Base-by-base conservation (phyloP, 2,888 invertebrate genomes). In the Perizoma affinitatum region DNA sequence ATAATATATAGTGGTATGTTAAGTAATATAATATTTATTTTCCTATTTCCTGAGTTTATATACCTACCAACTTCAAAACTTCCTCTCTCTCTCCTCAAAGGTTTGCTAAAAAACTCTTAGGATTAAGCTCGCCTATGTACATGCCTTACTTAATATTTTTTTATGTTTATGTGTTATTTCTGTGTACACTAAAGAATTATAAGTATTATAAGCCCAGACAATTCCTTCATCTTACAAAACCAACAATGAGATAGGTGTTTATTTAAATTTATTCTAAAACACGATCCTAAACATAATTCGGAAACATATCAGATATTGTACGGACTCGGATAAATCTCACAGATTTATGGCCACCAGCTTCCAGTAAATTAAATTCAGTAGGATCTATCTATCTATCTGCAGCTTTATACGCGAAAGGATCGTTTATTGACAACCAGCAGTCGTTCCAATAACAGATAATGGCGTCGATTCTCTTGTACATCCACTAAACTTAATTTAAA, bases 281-380 rank as follows among this genome's bases (percentile, higher is more conserved):
- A 67, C 67, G 67, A 63, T 56, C 51, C 58, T 59, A 53, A 61
- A 58, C 63, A 82, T 66, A 80, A 45, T 82, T 84, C 8, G 82
- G 82, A 51, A 61, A 61, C 55, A 54, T 61, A 67, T 78, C 79
- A 46, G 84, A 84, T 66, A 69, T 83, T 22, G 53, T 33, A 34
- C 1, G 54, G n/a, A n/a, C n/a, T n/a, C n/a, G n/a, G 54, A 58
- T 62, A 62, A 67, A 65, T 65, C 61, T 64, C 58, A 48, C 49
- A 61, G 66, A 62, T 62, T 62, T 67, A 67, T 69, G 61, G 41
- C 55, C 36, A 7, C n/a, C 5, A 43, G 40, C 49, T 50, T 11
- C 36, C 33, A 9, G 43, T 5, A 5, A 11, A 43, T 43, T 43
- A 43, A 43, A 11, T n/a, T 42, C 38, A 22, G 22, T 22, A 22